Evolutionary conservation across 2,888 invertebrate species (phyloP).

Genomic region (Apodemia duryi): DNA sequence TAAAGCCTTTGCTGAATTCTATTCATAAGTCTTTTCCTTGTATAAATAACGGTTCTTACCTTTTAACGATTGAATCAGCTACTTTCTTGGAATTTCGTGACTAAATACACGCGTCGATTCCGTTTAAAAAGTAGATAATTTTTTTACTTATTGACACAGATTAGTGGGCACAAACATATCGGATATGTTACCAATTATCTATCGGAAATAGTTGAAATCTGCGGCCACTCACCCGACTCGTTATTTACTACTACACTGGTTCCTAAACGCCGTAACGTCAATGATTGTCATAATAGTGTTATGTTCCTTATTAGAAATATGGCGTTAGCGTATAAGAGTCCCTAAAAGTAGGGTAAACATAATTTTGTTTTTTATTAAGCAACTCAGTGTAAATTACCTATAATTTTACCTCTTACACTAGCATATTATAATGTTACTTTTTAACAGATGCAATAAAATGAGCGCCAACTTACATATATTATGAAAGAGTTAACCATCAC

Average conservation of each 20-base stretch:
- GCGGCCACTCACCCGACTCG: neutral
- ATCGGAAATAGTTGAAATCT: neutral
- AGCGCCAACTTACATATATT: too few species aligned
- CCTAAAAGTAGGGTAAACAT: too few species aligned
- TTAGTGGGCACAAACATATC: neutral
- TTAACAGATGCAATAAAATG: too few species aligned
- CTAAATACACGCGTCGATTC: neutral
- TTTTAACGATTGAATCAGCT: slow-evolving; percentile 6
- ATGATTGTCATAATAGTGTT: too few species aligned
- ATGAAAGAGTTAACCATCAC: too few species aligned
- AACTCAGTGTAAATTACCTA: too few species aligned
- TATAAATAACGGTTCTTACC: slow-evolving; percentile 1
- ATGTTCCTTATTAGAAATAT: too few species aligned
- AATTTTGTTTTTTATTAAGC: too few species aligned
- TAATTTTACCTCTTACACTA: too few species aligned
- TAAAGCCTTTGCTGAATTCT: neutral
- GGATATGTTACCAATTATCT: neutral
- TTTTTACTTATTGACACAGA: slow-evolving; percentile 8
- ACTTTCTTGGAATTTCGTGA: slow-evolving; percentile 6
- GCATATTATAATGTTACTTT: too few species aligned
- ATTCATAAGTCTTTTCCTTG: neutral
- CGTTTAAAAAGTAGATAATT: slow-evolving; percentile 3
- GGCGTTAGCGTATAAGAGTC: too few species aligned
- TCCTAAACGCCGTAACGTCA: too few species aligned
- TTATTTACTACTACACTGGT: neutral